Percentiles rank a stretch among this genome's conserved stretches.
These are phyloP conservation scores for Alloscopus bannaensis DNA, from an alignment of 2,888 invertebrate species.

Conservation along the genomic window DNA sequence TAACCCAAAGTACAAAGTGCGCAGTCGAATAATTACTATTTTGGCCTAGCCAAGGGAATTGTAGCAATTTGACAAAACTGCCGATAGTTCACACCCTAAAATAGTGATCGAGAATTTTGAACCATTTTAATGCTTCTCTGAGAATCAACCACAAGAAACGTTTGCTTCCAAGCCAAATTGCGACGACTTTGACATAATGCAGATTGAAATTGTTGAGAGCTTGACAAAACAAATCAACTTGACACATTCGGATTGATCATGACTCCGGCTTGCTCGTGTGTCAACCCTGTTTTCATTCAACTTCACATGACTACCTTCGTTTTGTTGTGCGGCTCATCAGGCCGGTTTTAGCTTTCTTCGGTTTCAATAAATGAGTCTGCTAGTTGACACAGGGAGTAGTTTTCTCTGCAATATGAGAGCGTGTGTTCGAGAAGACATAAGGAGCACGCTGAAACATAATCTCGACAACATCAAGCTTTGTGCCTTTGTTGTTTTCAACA, in stretches of 20 bases:
- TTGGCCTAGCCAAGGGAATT: too few species aligned
- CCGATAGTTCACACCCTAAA: too few species aligned
- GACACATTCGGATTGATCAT: conserved; percentile 38
- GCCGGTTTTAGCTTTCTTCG: conserved; percentile 29
- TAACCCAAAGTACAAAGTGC: too few species aligned
- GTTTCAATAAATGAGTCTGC: conserved; percentile 47
- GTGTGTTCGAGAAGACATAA: too few species aligned
- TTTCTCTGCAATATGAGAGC: too few species aligned
- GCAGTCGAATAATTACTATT: too few species aligned
- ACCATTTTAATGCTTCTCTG: too few species aligned
- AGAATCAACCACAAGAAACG: not conserved
- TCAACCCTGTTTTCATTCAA: not conserved
- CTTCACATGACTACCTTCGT: not conserved
- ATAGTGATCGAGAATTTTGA: too few species aligned
- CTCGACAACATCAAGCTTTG: conserved; percentile 28
- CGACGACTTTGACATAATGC: conserved; percentile 54
- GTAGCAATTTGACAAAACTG: too few species aligned
- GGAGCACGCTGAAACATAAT: conserved; percentile 49
- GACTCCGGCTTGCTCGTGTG: not conserved
- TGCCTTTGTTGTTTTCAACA: not conserved
- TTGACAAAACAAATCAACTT: conserved; percentile 59
- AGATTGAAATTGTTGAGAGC: conserved; percentile 63
- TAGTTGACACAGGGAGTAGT: conserved; percentile 41
- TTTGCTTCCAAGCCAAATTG: conserved; percentile 3
- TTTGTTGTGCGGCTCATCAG: not conserved